Evolutionary conservation across 2,888 invertebrate genomes (phyloP), one percentile per base, ranked within the genome.

Genomic region (Masnerella sp.): DNA sequence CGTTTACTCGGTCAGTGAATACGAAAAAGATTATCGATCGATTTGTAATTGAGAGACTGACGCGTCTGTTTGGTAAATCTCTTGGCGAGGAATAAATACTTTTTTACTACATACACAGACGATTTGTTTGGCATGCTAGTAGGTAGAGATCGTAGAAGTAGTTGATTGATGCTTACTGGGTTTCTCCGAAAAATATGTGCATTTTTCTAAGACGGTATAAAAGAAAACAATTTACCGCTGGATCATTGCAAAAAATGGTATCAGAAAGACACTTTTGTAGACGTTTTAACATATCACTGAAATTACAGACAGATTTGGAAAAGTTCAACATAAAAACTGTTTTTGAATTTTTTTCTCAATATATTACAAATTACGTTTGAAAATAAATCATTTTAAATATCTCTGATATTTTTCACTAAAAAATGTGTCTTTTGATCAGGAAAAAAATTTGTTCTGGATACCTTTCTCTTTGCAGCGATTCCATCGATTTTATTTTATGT

Each of bases 1-100:
- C 64, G 69, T 64, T 64, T 69, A 74, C 69, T 69, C 74, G 74
- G 74, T 74, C 74, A 74, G 69, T 65, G 74, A 64, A 69, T 69
- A 74, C 61, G 56, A 65, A 61, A 69, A 70, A 69, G 51, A 65
- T 65, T 61, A 69, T 65, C 59, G 65, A 74, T 70, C 69, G 69
- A 65, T 65, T 59, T 61, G 65, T 67, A 61, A 74, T 70, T 58
- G 62, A 74, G 70, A 54, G 74, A 70, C 70, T 74, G 54, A 65
- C 65, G 74, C 74, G 73, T 68, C 68, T 62, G 42, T 74, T 68
- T 69, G 74, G 74, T 74, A 69, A 74, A 74, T 58, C 64, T 69
- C 59, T 74, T 74, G 52, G 74, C 64, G 59, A 51, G 52, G 42
- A 45, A 74, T 65, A 69, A 69, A 69, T 64, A 74, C 56, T 38